Evolutionary conservation across 2,888 invertebrate species (phyloP), one percentile per base, ranked within the genome.

Genomic region (Falcaria lacertinaria): DNA sequence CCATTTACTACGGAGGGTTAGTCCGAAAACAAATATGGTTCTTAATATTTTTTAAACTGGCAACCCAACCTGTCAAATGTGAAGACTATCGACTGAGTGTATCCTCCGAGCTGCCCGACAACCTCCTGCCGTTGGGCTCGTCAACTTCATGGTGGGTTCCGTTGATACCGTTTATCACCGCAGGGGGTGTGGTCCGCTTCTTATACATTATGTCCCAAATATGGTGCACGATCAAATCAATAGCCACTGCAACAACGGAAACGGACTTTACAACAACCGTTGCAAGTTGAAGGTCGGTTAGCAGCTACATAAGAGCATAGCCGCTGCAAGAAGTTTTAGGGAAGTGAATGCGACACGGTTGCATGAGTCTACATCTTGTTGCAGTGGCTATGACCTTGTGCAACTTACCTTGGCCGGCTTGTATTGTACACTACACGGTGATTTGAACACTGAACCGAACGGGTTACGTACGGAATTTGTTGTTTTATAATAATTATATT

Each of bases 201-300:
- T 87, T 89, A 71, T 87, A 94, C 90, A 98, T 94, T 74, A 98
- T 94, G 90, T 98, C 98, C 93, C 97, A 95, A 90, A 99, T 98
- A 93, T 99, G 98, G 89, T 98, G 98, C 71, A 98, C 98, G 91
- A 99, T 98, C 88, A 99, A 93, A 91, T 98, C 97, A 91, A 99
- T 98, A 90, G 99, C 99, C 93, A 99, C 99, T 98, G 96, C 91
- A 96, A 95, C 91, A 93, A 89, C 87, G 85, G 11, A 28, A 28
- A 11, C 28, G 28, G 28, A 28, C 28, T 28, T 28, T 28, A 28
- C 28, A 28, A 47, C 56, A 44, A 50, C 46, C 45, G 38, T 28
- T 15, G 43, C 34, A 55, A 45, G 58, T 59, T 45, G 60, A 46
- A 11, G 19, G 14, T 37, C 22, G 54, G 57, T 62, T 65, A 64